These are phyloP conservation scores for Drosophila bocqueti DNA, from an alignment of 1,140 invertebrate genomes.

Conservation along the genomic window DNA sequence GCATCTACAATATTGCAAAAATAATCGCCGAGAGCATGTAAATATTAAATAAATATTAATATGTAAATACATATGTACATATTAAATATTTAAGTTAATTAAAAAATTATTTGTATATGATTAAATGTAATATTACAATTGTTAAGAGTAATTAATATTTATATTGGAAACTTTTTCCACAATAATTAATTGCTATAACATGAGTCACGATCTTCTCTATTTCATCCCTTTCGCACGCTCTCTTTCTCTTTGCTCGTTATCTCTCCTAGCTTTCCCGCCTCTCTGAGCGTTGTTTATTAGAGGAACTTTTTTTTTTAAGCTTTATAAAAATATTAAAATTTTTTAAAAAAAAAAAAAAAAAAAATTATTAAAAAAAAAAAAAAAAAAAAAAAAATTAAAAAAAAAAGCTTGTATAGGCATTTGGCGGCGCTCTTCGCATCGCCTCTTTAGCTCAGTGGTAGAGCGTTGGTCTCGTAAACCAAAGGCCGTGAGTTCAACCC, in stretches of 20 bases:
- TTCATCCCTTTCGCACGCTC: slow-evolving; percentile 4
- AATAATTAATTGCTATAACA: neutral
- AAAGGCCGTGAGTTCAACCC: slow-evolving; percentile 96
- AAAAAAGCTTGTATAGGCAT: slow-evolving; percentile 16
- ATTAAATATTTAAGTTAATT: no score
- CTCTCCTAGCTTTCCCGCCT: neutral
- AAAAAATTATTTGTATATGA: no score
- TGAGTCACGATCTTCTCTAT: slow-evolving; percentile 12
- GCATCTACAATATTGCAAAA: no score
- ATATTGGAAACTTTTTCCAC: neutral
- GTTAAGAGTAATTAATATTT: neutral
- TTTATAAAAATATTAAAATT: no score
- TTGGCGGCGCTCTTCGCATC: slow-evolving; percentile 38
- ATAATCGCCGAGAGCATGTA: no score
- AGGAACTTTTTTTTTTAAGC: no score
- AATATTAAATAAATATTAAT: no score
- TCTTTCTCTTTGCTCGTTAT: slow-evolving; percentile 4
- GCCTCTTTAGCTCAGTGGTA: slow-evolving; percentile 97
- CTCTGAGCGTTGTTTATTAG: neutral
- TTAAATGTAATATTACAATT: no score
- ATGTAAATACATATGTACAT: no score
- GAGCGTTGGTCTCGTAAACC: slow-evolving; percentile 97
- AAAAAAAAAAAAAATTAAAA: no score
- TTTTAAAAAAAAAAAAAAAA: no score
- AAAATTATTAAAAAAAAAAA: no score